Evolutionary conservation across 2,797 vertebrate species (phyloP).

Genomic region (Cyprinodon diabolis): DNA sequence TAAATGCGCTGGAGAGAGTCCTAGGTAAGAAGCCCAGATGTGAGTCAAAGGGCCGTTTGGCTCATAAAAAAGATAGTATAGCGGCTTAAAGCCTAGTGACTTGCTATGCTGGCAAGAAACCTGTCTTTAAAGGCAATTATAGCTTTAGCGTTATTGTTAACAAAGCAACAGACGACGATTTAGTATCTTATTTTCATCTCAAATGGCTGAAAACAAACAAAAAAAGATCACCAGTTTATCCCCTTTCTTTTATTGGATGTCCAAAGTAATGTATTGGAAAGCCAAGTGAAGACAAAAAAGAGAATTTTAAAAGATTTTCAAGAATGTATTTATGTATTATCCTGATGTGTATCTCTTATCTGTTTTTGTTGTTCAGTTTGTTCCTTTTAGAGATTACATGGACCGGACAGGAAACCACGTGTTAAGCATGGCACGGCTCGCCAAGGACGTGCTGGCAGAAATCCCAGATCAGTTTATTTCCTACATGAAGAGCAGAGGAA

Average conservation of each 20-base stretch:
- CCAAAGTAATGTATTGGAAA: background rate
- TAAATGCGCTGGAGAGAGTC: too few species aligned
- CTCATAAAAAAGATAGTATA: too few species aligned
- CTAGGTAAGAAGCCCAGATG: too few species aligned
- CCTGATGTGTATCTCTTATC: background rate
- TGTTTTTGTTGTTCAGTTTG: conserved; percentile 80
- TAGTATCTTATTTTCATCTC: background rate
- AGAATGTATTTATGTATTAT: background rate
- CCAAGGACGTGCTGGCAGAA: conserved; percentile 95
- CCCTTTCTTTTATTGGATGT: background rate
- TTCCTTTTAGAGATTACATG: conserved; percentile 95
- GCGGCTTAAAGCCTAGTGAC: too few species aligned
- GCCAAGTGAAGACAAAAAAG: background rate
- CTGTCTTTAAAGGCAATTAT: background rate
- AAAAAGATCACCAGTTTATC: too few species aligned
- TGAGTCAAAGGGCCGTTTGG: too few species aligned
- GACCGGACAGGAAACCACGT: conserved; percentile 91
- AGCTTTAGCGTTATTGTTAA: background rate
- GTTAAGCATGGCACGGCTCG: conserved; percentile 94
- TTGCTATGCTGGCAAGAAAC: too few species aligned
- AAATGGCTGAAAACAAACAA: too few species aligned
- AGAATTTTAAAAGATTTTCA: background rate
- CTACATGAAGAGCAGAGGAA: conserved; percentile 95
- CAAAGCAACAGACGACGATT: background rate
- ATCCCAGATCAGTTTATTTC: conserved; percentile 98